phyloP scores from a whole-genome alignment of 2,888 invertebrate species.

The Bombylius major region DNA sequence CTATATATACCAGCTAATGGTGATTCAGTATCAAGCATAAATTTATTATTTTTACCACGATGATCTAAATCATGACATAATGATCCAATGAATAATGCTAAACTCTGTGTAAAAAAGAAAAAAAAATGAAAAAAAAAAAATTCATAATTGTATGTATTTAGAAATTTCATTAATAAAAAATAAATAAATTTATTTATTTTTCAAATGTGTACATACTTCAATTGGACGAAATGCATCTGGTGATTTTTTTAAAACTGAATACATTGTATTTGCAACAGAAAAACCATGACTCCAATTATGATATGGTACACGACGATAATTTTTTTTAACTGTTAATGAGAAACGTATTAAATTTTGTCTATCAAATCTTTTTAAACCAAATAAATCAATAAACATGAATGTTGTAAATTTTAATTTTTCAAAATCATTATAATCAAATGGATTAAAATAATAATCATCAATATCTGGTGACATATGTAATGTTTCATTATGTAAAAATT shows the following conservation, averaged over 20 bases:
- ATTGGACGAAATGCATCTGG: conserved; percentile 42
- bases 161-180: not conserved
- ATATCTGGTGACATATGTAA: conserved; percentile 27
- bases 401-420: conserved; percentile 61
- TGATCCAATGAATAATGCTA: conserved; percentile 66
- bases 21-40: conserved; percentile 70
- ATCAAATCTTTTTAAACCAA: conserved; percentile 54
- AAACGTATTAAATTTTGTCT: conserved; percentile 54
- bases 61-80: conserved; percentile 81
- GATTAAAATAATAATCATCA: conserved; percentile 56
- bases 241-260: conserved; percentile 53
- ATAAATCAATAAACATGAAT: conserved; percentile 64
- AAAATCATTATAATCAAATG: conserved; percentile 53
- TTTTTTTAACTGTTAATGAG: conserved; percentile 69
- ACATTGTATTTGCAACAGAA: conserved; percentile 75
- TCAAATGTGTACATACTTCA: conserved; percentile 39
- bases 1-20: conserved; percentile 75
- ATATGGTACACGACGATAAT: conserved; percentile 71
- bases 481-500: conserved; percentile 20
- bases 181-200: not conserved
- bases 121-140: not conserved
- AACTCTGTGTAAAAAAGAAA: conserved; percentile 33
- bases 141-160: not conserved
- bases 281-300: conserved; percentile 85
- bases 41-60: conserved; percentile 74